Percentiles rank a stretch among this genome's conserved stretches.
phyloP scores from a whole-genome alignment of 2,888 invertebrate species.

The Polyploca ridens region DNA sequence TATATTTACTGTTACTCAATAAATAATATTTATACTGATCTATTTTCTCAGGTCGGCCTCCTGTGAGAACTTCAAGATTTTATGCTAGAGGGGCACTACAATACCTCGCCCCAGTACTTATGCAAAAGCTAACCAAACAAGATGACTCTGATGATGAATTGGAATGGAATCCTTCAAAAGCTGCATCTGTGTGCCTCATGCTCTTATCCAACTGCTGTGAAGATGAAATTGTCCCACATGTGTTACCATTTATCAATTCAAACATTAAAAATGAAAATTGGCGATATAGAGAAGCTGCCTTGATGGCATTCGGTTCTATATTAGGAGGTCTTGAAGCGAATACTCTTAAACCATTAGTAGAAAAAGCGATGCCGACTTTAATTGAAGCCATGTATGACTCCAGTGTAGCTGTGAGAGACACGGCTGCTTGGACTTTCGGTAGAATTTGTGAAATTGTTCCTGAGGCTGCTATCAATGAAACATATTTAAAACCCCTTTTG shows the following conservation, averaged over 20 bases:
- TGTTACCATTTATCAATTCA: slow-evolving; percentile 97
- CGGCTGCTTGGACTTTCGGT: slow-evolving; percentile 99
- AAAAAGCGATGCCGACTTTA: slow-evolving; percentile 98
- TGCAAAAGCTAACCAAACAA: slow-evolving; percentile 97
- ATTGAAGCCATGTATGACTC: slow-evolving; percentile 97
- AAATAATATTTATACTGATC: slow-evolving; percentile 12
- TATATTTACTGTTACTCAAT: slow-evolving; percentile 9
- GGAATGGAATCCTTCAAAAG: slow-evolving; percentile 99
- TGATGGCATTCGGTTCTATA: slow-evolving; percentile 99
- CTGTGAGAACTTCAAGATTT: slow-evolving; percentile 95
- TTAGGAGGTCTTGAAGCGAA: slow-evolving; percentile 95
- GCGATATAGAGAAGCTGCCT: slow-evolving; percentile 97
- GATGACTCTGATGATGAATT: slow-evolving; percentile 99
- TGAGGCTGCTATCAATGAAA: slow-evolving; percentile 95
- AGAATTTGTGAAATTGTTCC: slow-evolving; percentile 98
- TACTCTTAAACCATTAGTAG: slow-evolving; percentile 96
- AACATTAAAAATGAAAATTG: slow-evolving; percentile 97
- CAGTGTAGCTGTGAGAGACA: slow-evolving; percentile 97
- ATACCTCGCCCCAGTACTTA: slow-evolving; percentile 96
- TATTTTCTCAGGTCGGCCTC: slow-evolving; percentile 89
- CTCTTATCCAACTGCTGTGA: slow-evolving; percentile 98
- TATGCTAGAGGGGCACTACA: slow-evolving; percentile 99
- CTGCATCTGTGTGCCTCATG: slow-evolving; percentile 99
- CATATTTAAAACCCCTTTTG: slow-evolving; percentile 91
- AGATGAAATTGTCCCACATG: slow-evolving; percentile 97